Conservation (phyloP, 1,140 invertebrate species). For the Calliopsis andreniformis region DNA sequence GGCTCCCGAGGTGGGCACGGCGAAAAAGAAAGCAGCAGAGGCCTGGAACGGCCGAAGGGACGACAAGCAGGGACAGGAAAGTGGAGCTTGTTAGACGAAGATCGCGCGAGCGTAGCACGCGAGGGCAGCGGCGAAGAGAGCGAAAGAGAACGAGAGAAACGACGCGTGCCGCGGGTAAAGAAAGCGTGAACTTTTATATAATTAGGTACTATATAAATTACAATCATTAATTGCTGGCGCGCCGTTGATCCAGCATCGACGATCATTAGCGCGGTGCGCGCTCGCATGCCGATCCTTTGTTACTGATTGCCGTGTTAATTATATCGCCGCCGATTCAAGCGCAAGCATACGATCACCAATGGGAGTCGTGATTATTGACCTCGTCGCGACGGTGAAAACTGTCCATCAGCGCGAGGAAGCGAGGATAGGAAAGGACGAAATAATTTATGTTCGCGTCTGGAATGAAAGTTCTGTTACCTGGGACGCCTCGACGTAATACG, state of each 20-base stretch:
- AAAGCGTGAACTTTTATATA: slow-evolving; percentile 77
- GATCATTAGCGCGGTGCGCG: slow-evolving; percentile 47
- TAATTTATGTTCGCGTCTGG: background rate
- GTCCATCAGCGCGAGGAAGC: slow-evolving; percentile 13
- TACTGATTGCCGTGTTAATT: slow-evolving; percentile 66
- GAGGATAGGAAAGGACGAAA: slow-evolving; percentile 10
- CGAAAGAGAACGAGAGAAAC: background rate
- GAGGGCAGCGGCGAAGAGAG: background rate
- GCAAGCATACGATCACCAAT: background rate
- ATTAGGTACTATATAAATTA: slow-evolving; percentile 68
- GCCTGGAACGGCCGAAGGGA: background rate
- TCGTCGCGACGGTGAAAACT: slow-evolving; percentile 44
- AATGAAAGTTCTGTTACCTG: background rate
- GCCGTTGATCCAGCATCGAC: slow-evolving; percentile 32
- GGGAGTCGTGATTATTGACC: slow-evolving; percentile 31
- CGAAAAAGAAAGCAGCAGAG: slow-evolving; percentile 43
- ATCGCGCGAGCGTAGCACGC: background rate
- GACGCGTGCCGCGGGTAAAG: slow-evolving; percentile 66
- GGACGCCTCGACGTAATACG: background rate
- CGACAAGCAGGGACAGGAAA: background rate
- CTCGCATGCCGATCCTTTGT: slow-evolving; percentile 56
- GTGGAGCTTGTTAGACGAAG: slow-evolving; percentile 14
- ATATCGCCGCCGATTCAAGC: slow-evolving; percentile 59
- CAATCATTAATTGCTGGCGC: slow-evolving; percentile 68
- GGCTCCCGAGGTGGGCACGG: slow-evolving; percentile 18